These are phyloP conservation scores for Sebastes hubbsi DNA, from an alignment of 2,797 vertebrate genomes.

Conservation along the genomic window DNA sequence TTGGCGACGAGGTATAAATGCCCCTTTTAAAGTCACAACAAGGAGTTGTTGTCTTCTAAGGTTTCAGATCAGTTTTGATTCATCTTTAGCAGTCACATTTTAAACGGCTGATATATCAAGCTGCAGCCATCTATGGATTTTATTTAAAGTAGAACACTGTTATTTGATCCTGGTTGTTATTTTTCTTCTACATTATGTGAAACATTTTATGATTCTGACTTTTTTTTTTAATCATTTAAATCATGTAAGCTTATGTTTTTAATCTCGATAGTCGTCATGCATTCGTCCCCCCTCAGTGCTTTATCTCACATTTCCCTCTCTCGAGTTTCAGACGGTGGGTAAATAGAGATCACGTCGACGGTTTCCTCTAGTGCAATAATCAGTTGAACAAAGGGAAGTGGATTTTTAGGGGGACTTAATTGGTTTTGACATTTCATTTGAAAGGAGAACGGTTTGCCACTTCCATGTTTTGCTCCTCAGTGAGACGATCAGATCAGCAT, in stretches of 20 bases:
- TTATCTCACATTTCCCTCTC: constrained; percentile 50
- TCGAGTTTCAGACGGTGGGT: constrained; percentile 64
- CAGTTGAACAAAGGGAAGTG: constrained; percentile 66
- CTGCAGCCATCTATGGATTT: constrained; percentile 63
- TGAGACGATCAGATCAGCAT: constrained; percentile 32
- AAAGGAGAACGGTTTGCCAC: constrained; percentile 42
- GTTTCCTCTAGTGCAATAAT: constrained; percentile 96
- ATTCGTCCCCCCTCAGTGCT: constrained; percentile 48
- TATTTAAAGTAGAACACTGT: constrained; percentile 75
- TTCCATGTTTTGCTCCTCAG: constrained; percentile 48
- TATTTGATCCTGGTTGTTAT: constrained; percentile 66
- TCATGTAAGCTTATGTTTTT: constrained; percentile 71
- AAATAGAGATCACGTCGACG: constrained; percentile 79
- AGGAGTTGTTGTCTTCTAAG: constrained; percentile 28
- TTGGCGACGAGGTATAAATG: constrained; percentile 68
- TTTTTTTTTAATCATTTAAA: constrained; percentile 69
- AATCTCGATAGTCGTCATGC: constrained; percentile 73
- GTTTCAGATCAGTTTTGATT: constrained; percentile 44
- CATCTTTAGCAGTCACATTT: constrained; percentile 34
- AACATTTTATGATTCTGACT: constrained; percentile 70
- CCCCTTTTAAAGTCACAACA: constrained; percentile 48
- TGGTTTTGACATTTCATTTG: constrained; percentile 38
- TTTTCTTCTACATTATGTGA: constrained; percentile 67
- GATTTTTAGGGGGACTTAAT: constrained; percentile 47
- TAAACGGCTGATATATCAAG: constrained; percentile 56